These are phyloP conservation scores for Liopterus haemorrhoidalis DNA, from an alignment of 2,888 invertebrate genomes.

Conservation along the genomic window DNA sequence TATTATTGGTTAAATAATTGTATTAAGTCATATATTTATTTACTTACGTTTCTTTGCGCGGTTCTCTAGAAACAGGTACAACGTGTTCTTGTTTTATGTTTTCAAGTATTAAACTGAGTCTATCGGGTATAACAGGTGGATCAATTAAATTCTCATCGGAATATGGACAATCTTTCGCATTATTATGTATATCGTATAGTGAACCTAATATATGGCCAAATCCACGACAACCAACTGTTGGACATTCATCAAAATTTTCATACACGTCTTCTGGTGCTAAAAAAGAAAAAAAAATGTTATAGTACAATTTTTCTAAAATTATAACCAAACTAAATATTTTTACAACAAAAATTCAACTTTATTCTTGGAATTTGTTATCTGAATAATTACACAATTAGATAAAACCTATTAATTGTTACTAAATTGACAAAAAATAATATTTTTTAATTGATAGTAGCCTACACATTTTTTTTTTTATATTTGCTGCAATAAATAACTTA, in stretches of 20 bases:
- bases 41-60: constrained; percentile 38
- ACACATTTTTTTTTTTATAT: no score
- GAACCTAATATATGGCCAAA: constrained; percentile 81
- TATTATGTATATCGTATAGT: constrained; percentile 65
- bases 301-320: no score
- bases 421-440: no score
- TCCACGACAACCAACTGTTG: constrained; percentile 81
- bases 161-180: constrained; percentile 73
- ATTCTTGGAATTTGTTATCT: no score
- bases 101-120: constrained; percentile 45
- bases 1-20: constrained; percentile 4
- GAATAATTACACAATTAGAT: no score
- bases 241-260: constrained; percentile 61
- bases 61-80: constrained; percentile 43
- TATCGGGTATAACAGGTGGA: constrained; percentile 48
- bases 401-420: no score
- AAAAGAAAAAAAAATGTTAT: constrained; percentile 26
- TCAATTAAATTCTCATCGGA: constrained; percentile 52
- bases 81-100: constrained; percentile 43
- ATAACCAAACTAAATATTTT: constrained; percentile 1
- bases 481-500: no score
- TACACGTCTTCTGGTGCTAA: constrained; percentile 60
- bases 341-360: no score
- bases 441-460: no score
- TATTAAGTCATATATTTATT: constrained; percentile 2